Evolutionary conservation across 2,113 vertebrate species (phyloP), one percentile per base, ranked within the genome.

Genomic region (Lathamus discolor): DNA sequence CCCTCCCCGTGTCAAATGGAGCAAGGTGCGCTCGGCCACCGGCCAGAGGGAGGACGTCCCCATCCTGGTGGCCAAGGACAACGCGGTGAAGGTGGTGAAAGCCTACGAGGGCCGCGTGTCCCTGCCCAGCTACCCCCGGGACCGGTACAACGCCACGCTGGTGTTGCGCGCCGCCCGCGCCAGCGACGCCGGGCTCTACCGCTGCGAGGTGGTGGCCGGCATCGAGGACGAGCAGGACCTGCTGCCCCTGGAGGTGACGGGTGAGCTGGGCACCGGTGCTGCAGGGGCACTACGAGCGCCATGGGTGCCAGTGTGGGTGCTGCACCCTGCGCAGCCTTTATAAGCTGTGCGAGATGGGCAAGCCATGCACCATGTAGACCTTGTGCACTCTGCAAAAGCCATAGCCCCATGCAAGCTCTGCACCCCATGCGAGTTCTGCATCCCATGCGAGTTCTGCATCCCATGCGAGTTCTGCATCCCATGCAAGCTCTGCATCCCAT

Each of bases 181-280:
- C 91, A 99, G 99, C 37, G 99, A 99, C 77, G 98, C 98, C 0
- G 99, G 99, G 29, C 98, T 99, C 31, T 99, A 99, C 90, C 99
- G 99, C 95, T 99, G 99, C 88, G 98, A 99, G 91, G 99, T 99
- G 55, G 99, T 99, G 90, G 98, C 98, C 3, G 99, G 99, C 92
- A 99, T 99, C 79, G 98, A 99, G 0, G 99, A 99, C 3, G 99
- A 99, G 91, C 99, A 99, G 97, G 99, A 99, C 92, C 98, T 98
- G 37, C 98, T 99, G 86, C 99, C 99, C 3, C 96, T 99, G 93
- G 99, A 99, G 95, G 99, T 99, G 95, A 99, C 98, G 61, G 99
- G 99, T 99, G 91, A 98, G 99, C 33, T 0, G 46, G 59, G 46
- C 1, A 2, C 11, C 0, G 43, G 55, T 49, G 4, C 3, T 1